Percentiles rank a stretch among this genome's conserved stretches.
Conservation (phyloP, 2,113 vertebrate species). For the Rousettus leschenaultii region DNA sequence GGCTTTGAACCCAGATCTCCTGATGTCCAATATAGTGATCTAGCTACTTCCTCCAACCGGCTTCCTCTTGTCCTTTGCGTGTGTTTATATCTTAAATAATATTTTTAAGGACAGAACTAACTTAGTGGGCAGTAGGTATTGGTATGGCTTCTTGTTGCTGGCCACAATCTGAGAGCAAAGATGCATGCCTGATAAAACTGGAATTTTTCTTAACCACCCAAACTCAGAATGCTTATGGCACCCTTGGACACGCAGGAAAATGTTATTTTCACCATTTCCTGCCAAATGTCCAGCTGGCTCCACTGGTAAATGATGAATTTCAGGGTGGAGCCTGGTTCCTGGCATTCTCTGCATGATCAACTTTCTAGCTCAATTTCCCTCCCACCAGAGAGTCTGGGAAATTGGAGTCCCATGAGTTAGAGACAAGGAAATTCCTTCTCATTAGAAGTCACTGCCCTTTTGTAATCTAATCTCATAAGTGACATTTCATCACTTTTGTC, state of each 20-base stretch:
- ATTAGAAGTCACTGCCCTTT: neutral
- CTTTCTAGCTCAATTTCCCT: neutral
- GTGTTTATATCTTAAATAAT: neutral
- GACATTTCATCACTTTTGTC: neutral
- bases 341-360: neutral
- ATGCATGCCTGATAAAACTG: neutral
- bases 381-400: neutral
- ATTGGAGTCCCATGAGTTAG: neutral
- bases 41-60: neutral
- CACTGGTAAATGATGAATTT: neutral
- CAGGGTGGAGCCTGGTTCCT: neutral
- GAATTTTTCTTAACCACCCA: neutral
- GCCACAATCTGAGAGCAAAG: neutral
- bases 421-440: neutral
- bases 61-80: neutral
- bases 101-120: neutral
- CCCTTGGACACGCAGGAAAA: neutral
- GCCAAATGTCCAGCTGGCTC: neutral
- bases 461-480: neutral
- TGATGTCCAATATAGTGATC: neutral
- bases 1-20: neutral
- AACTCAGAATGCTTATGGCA: neutral
- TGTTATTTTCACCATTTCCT: neutral
- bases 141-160: neutral
- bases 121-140: neutral